Percentiles rank a stretch among this genome's conserved stretches.
phyloP scores from a whole-genome alignment of 2,888 invertebrate species.

The Patella caerulea region DNA sequence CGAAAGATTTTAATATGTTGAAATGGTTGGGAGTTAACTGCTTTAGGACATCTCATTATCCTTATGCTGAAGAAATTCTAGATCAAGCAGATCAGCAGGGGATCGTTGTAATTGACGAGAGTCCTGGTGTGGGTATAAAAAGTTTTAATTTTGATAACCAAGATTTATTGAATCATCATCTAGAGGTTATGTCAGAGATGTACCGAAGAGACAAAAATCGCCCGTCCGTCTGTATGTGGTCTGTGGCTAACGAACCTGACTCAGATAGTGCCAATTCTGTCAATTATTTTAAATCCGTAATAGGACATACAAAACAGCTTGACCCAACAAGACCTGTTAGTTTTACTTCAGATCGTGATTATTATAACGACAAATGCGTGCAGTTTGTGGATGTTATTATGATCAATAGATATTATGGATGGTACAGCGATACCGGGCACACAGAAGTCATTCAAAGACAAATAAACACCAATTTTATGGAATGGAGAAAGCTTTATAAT shows the following conservation, averaged over 20 bases:
- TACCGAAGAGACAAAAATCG: slow-evolving; percentile 93
- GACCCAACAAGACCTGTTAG: slow-evolving; percentile 89
- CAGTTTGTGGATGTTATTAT: slow-evolving; percentile 1
- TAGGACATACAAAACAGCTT: slow-evolving; percentile 82
- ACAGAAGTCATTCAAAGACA: slow-evolving; percentile 80
- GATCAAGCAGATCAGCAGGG: slow-evolving; percentile 92
- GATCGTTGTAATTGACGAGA: slow-evolving; percentile 95
- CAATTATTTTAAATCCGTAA: slow-evolving; percentile 85
- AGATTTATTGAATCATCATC: slow-evolving; percentile 83
- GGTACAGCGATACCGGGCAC: slow-evolving; percentile 89
- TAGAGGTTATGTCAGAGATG: slow-evolving; percentile 87
- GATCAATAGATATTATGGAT: slow-evolving; percentile 93
- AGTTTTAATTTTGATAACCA: slow-evolving; percentile 70
- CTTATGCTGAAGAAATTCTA: slow-evolving; percentile 97
- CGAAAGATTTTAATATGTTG: slow-evolving; percentile 92
- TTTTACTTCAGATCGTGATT: slow-evolving; percentile 57
- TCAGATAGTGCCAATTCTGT: slow-evolving; percentile 80
- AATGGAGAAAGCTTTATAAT: slow-evolving; percentile 84
- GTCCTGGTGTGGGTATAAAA: slow-evolving; percentile 87
- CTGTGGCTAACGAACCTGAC: slow-evolving; percentile 93
- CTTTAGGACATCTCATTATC: slow-evolving; percentile 96
- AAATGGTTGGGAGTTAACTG: slow-evolving; percentile 96
- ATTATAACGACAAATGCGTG: slow-evolving; percentile 48
- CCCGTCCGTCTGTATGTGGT: slow-evolving; percentile 97
- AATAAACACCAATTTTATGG: slow-evolving; percentile 81